Evolutionary conservation across 2,113 vertebrate genomes (phyloP), one percentile per base, ranked within the genome.

Genomic region (Indri indri): DNA sequence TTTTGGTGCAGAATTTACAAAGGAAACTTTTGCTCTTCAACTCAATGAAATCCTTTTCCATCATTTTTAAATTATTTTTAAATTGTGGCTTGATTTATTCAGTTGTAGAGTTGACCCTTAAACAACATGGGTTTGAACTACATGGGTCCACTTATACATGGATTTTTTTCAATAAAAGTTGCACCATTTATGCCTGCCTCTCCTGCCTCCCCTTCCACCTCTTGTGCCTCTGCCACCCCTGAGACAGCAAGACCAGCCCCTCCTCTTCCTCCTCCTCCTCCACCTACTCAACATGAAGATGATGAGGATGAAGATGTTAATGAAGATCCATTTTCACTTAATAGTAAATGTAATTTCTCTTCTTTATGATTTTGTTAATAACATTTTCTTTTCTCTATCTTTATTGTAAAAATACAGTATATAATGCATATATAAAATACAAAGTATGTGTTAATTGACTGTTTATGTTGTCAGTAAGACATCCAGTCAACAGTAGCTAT

Each of bases 61-160:
- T 96, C 76, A 40, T 87, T 71, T 91, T 70, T 83, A 80, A 81
- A 68, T 47, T 89, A 6, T 84, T 95, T 88, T 88, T 6, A 83
- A 90, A 73, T 89, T 66, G 1, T 82, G 71, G n/a, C 37, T 96
- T 25, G 5, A 22, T 90, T 79, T 88, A 90, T 52, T 88, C 34
- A 59, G 52, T 50, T 93, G 30, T 82, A 50, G 14, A 76, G 73
- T 76, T 76, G 73, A 76, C 73, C 27, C 25, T 76, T 76, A 42
- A 47, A 47, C 27, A 76, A 76, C 73, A 76, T 57, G 30, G 42
- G 73, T 47, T 47, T 76, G 42, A 76, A 76, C 42, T 47, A 27
- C 14, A 47, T 32, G 27, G 16, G 42, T 47, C 42, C 42, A 32
- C 73, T 76, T 76, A 18, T 18, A 32, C 4, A 2, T 47, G 73